Conservation (phyloP, 1,140 invertebrate genomes). For the Plectrocnemia conspersa region DNA sequence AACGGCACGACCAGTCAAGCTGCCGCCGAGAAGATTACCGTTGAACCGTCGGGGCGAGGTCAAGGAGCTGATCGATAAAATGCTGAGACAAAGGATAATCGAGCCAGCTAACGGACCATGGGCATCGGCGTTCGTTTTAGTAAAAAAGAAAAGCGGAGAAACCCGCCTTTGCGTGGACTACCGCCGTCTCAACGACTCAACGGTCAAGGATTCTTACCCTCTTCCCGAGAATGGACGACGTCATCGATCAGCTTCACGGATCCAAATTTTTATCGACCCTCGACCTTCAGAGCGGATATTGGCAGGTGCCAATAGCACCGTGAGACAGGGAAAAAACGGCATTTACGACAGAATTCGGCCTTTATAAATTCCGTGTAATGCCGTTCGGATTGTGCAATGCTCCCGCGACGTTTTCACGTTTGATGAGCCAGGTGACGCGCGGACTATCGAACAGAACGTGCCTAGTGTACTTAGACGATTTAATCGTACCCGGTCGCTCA, state of each 20-base stretch:
- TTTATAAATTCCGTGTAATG: slow-evolving; percentile 34
- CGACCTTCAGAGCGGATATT: slow-evolving; percentile 41
- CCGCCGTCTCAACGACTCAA: slow-evolving; percentile 38
- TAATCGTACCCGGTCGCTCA: neutral
- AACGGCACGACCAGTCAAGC: neutral
- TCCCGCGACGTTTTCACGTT: slow-evolving; percentile 31
- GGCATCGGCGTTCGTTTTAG: slow-evolving; percentile 40
- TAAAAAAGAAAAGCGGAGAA: slow-evolving; percentile 39
- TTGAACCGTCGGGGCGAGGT: slow-evolving; percentile 24
- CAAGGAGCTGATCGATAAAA: slow-evolving; percentile 32
- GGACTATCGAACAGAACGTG: neutral
- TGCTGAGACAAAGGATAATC: slow-evolving; percentile 39
- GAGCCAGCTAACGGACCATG: slow-evolving; percentile 40
- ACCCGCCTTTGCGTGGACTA: slow-evolving; percentile 42
- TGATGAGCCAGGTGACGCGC: slow-evolving; percentile 22
- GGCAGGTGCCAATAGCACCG: slow-evolving; percentile 38
- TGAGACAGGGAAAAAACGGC: slow-evolving; percentile 42
- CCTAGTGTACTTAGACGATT: neutral
- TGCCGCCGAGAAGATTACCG: slow-evolving; percentile 36
- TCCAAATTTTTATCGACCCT: slow-evolving; percentile 39
- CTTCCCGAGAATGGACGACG: slow-evolving; percentile 46
- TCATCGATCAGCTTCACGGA: slow-evolving; percentile 39
- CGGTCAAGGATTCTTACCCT: slow-evolving; percentile 42
- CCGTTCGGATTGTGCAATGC: slow-evolving; percentile 35
- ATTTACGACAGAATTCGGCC: slow-evolving; percentile 36